phyloP scores from a whole-genome alignment of 2,113 vertebrate genomes.

The Entelurus aequoreus region DNA sequence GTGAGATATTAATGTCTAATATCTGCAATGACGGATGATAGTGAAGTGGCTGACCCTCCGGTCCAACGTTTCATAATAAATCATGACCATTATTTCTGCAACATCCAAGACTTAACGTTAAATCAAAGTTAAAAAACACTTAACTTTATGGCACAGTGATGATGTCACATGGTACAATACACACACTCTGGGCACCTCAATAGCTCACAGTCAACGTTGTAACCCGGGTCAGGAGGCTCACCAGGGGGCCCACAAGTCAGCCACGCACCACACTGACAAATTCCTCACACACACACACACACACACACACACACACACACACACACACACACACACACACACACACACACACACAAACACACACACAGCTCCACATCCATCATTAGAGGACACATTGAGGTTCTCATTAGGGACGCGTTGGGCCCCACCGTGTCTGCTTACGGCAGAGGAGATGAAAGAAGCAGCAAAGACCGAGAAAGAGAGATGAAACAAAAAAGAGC shows the following conservation, averaged over 20 bases:
- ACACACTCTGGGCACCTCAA: neutral
- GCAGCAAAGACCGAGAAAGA: neutral
- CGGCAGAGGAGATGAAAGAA: neutral
- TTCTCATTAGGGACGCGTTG: constrained; percentile 39
- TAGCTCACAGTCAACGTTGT: constrained; percentile 19
- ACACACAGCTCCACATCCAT: constrained; percentile 14
- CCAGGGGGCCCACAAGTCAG: constrained; percentile 15
- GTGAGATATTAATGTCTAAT: too few relatives aligned
- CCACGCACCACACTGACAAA: constrained; percentile 39
- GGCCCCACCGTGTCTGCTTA: constrained; percentile 10
- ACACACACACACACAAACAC: neutral
- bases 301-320: too few relatives aligned
- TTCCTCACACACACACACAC: constrained; percentile 16
- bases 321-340: neutral
- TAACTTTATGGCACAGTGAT: neutral
- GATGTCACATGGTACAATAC: neutral
- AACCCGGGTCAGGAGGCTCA: constrained; percentile 31
- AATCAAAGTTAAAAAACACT: too few relatives aligned
- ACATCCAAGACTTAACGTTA: too few relatives aligned
- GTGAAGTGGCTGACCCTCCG: too few relatives aligned
- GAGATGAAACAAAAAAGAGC: neutral
- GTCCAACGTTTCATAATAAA: too few relatives aligned
- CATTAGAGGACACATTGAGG: constrained; percentile 38
- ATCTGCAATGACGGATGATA: too few relatives aligned
- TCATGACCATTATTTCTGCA: too few relatives aligned